A percentile compares a stretch with the other conserved stretches of the same genome.
Conservation (phyloP, 2,113 vertebrate genomes). For the Pandion haliaetus region DNA sequence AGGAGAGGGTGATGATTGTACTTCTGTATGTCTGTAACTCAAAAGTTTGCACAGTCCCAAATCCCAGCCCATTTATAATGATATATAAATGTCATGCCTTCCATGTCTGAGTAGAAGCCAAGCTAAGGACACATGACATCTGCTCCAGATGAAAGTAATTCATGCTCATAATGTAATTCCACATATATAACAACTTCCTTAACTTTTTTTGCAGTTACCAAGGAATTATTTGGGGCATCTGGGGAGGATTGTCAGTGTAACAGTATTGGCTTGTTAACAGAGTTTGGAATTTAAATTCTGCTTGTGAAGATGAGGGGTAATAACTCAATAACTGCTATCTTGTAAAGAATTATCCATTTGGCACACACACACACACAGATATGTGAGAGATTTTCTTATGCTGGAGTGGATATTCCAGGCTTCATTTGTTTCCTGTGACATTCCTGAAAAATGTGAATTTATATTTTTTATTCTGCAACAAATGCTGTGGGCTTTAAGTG, state of each 20-base stretch:
- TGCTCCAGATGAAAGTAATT: constrained; percentile 45
- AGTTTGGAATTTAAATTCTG: not conserved
- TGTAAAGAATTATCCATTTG: not conserved
- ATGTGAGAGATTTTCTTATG: not conserved
- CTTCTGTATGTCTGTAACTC: not conserved
- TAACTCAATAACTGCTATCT: not conserved
- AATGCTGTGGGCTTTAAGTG: not conserved
- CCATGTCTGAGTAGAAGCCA: not conserved
- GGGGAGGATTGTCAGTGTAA: not conserved
- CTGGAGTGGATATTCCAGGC: not conserved
- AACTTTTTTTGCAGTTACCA: not conserved
- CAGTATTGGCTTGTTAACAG: not conserved
- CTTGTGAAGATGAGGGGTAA: not conserved
- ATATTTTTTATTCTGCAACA: not conserved
- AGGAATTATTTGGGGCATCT: not conserved
- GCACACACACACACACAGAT: not conserved
- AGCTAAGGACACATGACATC: constrained; percentile 38
- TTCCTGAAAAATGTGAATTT: not conserved
- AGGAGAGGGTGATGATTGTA: not conserved
- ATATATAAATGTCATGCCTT: not conserved
- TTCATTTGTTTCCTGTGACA: not conserved
- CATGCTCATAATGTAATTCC: not conserved
- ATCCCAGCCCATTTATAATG: not conserved
- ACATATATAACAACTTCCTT: constrained; percentile 34
- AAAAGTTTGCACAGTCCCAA: not conserved